Conservation (phyloP, 2,797 vertebrate species). For the Anguilla anguilla region DNA sequence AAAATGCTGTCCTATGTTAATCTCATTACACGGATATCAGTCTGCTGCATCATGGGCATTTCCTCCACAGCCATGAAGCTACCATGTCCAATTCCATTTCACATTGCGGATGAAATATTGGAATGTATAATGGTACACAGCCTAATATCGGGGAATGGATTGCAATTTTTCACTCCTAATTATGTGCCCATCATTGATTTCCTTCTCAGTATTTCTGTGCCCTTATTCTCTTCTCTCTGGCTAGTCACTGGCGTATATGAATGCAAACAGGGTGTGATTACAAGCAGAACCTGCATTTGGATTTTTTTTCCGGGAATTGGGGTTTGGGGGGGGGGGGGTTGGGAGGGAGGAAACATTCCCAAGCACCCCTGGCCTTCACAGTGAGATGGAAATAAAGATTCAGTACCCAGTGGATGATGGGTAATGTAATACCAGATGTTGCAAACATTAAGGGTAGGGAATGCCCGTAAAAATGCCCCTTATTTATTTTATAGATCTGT, state of each 20-base stretch:
- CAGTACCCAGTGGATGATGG: background rate
- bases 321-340: background rate
- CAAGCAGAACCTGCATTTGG: background rate
- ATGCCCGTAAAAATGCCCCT: background rate
- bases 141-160: constrained; percentile 7
- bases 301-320: background rate
- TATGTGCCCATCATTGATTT: constrained; percentile 20
- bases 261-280: background rate
- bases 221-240: background rate
- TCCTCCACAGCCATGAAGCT: constrained; percentile 24
- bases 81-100: constrained; percentile 24
- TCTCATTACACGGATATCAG: constrained; percentile 34
- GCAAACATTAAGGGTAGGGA: background rate
- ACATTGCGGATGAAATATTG: constrained; percentile 1
- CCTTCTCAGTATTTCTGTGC: background rate
- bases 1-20: constrained; percentile 20
- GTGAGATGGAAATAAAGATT: background rate
- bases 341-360: background rate
- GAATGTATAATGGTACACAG: constrained; percentile 37
- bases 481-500: background rate
- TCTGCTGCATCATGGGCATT: constrained; percentile 21
- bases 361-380: background rate
- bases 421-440: background rate
- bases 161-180: constrained; percentile 19
- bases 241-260: background rate